phyloP scores from a whole-genome alignment of 2,888 invertebrate species.

The Cephus pulcher region DNA sequence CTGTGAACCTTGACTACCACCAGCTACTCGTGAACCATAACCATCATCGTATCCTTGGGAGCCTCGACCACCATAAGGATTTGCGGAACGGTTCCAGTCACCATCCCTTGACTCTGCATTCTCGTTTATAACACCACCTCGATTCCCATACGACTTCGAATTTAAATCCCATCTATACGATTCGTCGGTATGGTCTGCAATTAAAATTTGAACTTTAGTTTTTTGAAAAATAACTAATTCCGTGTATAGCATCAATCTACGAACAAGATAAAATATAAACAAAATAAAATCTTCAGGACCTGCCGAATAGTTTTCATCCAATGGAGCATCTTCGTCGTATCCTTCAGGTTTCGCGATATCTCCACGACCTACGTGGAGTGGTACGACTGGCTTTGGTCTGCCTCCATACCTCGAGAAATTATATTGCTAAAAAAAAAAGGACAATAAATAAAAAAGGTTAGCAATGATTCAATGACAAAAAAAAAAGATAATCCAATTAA shows the following conservation, averaged over 20 bases:
- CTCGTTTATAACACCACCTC: not conserved
- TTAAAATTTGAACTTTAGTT: not conserved
- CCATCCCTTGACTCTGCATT: not conserved
- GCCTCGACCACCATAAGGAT: not conserved
- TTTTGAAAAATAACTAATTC: not conserved
- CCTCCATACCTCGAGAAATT: constrained; percentile 22
- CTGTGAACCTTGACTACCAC: too few species aligned
- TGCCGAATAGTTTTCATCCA: not conserved
- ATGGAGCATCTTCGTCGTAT: constrained; percentile 26
- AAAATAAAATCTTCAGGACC: not conserved
- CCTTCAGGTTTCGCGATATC: constrained; percentile 38
- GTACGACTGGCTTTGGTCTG: constrained; percentile 32
- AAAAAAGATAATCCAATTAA: not conserved
- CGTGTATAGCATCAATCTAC: not conserved
- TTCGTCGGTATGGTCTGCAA: not conserved
- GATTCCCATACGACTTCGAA: not conserved
- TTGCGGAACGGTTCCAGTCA: not conserved
- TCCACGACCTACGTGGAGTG: constrained; percentile 34
- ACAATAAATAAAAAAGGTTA: not conserved
- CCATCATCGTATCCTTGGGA: not conserved
- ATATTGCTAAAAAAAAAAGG: constrained; percentile 29
- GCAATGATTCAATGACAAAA: not conserved
- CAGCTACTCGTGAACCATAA: too few species aligned
- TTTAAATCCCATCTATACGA: not conserved
- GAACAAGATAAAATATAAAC: not conserved